Evolutionary conservation across 2,113 vertebrate species (phyloP).

Genomic region (Pedetes capensis): DNA sequence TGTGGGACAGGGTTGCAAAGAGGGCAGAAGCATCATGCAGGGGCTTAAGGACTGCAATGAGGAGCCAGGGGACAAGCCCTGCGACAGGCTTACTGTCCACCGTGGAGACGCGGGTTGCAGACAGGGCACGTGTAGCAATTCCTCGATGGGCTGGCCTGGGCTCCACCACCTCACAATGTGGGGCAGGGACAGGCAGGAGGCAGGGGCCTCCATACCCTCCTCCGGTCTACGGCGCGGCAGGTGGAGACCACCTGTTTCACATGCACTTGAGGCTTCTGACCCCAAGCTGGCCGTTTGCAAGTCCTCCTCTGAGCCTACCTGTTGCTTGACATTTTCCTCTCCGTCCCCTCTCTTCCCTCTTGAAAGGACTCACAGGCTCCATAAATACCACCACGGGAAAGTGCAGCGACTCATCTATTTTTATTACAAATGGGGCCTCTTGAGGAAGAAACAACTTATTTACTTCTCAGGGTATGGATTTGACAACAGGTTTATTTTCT

Average conservation of each 20-base stretch:
- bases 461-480: conserved; percentile 75
- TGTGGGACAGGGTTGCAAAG: background rate
- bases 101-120: background rate
- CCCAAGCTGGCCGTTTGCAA: background rate
- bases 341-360: conserved; percentile 20
- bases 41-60: background rate
- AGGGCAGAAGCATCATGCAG: accelerated
- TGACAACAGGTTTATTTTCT: conserved; percentile 78
- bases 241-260: accelerated
- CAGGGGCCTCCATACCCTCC: accelerated
- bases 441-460: conserved; percentile 70
- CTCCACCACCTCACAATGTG: accelerated
- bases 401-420: conserved; percentile 52
- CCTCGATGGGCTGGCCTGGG: accelerated
- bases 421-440: conserved; percentile 64
- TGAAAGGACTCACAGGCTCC: conserved; percentile 67
- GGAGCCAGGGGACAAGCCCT: too few relatives aligned
- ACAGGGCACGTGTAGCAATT: background rate
- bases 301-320: background rate
- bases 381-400: conserved; percentile 65
- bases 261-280: background rate
- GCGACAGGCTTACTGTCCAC: accelerated
- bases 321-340: background rate
- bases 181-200: background rate
- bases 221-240: background rate